Conservation (phyloP, 2,888 invertebrate species). For the Furcula furcula region DNA sequence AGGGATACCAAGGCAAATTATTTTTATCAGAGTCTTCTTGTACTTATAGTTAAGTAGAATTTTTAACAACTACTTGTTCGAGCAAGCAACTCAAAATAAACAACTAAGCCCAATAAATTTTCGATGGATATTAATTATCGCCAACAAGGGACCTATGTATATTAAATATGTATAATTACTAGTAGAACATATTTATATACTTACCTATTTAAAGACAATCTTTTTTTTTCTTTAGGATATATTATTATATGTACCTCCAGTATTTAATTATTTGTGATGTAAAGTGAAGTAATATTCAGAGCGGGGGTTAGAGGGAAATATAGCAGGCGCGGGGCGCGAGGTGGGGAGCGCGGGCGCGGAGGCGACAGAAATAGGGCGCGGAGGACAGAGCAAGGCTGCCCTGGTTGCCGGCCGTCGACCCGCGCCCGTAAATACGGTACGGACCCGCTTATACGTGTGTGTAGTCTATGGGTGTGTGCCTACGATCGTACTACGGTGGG, state of each 20-base stretch:
- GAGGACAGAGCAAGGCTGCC: slow-evolving; percentile 82
- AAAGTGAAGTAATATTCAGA: slow-evolving; percentile 57
- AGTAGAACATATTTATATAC: too few species aligned
- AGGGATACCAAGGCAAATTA: too few species aligned
- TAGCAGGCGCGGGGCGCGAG: slow-evolving; percentile 17
- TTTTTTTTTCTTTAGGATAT: too few species aligned
- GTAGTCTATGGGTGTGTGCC: slow-evolving; percentile 38
- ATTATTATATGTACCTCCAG: slow-evolving; percentile 1
- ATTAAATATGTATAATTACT: too few species aligned
- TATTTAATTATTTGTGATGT: slow-evolving; percentile 30
- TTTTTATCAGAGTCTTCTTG: too few species aligned
- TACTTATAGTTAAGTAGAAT: too few species aligned
- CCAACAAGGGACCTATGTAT: too few species aligned
- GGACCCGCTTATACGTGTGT: slow-evolving; percentile 40
- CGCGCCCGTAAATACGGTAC: slow-evolving; percentile 51
- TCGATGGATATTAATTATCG: too few species aligned
- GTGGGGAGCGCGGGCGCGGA: slow-evolving; percentile 46
- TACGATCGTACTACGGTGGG: slow-evolving; percentile 51
- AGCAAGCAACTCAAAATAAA: too few species aligned
- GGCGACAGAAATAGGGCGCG: slow-evolving; percentile 80
- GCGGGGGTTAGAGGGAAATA: slow-evolving; percentile 48
- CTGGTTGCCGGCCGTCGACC: slow-evolving; percentile 77
- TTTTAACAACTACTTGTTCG: too few species aligned
- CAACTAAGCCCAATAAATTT: too few species aligned
- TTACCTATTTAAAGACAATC: background rate